These are phyloP conservation scores for Drosophila nikananu DNA, from an alignment of 1,140 invertebrate species.

Conservation along the genomic window DNA sequence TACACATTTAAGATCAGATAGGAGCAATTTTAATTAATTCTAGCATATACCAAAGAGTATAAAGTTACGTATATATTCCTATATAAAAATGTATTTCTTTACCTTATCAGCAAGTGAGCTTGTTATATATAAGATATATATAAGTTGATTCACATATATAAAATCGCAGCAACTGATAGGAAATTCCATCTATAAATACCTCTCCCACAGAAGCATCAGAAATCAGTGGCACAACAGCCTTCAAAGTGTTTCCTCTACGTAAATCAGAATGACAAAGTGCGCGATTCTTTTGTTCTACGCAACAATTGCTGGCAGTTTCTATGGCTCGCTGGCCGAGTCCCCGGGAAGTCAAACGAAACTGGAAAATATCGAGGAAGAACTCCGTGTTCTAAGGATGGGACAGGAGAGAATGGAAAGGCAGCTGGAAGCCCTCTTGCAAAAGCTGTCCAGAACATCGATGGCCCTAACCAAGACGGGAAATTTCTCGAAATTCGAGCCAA, in stretches of 20 bases:
- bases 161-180: neutral
- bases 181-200: conserved; percentile 2
- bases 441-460: too few species aligned
- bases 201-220: neutral
- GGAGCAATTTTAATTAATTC: neutral
- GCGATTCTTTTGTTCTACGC: conserved; percentile 6
- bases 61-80: too few species aligned
- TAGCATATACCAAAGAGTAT: too few species aligned
- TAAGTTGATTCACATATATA: neutral
- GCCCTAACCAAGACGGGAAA: too few species aligned
- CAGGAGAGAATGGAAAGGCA: too few species aligned
- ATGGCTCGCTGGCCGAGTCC: neutral
- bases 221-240: conserved; percentile 4
- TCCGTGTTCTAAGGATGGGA: too few species aligned
- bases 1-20: too few species aligned
- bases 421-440: too few species aligned
- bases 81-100: neutral
- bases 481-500: neutral
- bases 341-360: too few species aligned
- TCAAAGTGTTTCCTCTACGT: neutral
- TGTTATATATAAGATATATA: too few species aligned
- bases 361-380: too few species aligned
- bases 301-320: neutral
- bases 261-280: conserved; percentile 9
- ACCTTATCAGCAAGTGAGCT: neutral